Evolutionary conservation across 2,113 vertebrate species (phyloP), one percentile per base, ranked within the genome.

Genomic region (Sialia sialis): DNA sequence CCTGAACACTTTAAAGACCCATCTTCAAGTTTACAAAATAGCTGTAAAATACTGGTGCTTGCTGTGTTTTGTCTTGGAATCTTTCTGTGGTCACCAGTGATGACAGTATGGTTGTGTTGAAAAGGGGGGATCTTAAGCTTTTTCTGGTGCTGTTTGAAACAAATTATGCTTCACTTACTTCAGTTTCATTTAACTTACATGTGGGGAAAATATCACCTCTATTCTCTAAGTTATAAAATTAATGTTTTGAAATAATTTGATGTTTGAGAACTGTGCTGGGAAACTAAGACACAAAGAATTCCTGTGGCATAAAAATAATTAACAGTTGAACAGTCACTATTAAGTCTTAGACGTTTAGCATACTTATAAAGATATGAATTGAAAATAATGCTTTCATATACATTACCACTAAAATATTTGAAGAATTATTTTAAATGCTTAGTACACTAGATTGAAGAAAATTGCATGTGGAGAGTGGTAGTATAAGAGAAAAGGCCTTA

Each of bases 21-120:
- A 20, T 29, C 7, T 38, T 75, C 0, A 0, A 5, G 17, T 72
- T 68, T 26, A 11, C 11, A 29, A 78, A 59, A 30, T 11, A 6
- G 3, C 17, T 58, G 78, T 70, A 36, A 82, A 25, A 8, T 52
- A 8, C 26, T 49, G 25, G 1, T 79, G 10, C 34, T 85, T 67
- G n/a, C 38, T 49, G 12, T 38, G 7, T 63, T 75, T 75, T 67
- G 29, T 38, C 39, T 62, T 75, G 25, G 48, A 36, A 67, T 36
- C 13, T 58, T 74, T 64, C 26, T 66, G 5, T 5, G 1, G 32
- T 70, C 14, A 9, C 18, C 46, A 58, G 41, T 44, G 34, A 66
- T 58, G 30, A 26, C 18, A 10, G 12, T 62, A 27, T 9, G 20
- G 19, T 63, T 52, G 16, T 39, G 9, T 67, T 68, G 29, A 46